A percentile compares a stretch with the other conserved stretches of the same genome.
Evolutionary conservation across 2,113 vertebrate genomes (phyloP).

Genomic region (Stigmatopora nigra): DNA sequence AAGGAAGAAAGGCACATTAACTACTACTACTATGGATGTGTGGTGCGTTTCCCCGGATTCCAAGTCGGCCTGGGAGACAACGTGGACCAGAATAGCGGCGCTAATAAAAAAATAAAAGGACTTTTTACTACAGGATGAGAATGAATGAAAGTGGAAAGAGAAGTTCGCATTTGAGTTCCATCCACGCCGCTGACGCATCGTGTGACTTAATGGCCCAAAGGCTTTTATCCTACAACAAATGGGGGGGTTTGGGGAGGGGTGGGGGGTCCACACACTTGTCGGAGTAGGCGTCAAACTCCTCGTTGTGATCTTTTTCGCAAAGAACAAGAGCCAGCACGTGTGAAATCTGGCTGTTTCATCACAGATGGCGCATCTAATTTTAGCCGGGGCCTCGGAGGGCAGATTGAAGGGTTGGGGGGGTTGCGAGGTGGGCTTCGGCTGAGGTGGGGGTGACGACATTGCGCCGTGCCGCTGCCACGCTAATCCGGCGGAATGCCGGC

Average conservation of each 20-base stretch:
- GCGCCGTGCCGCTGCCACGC: conserved; percentile 24
- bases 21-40: conserved; percentile 52
- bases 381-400: conserved; percentile 48
- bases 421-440: neutral
- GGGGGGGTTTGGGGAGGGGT: conserved; percentile 34
- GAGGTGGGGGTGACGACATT: conserved; percentile 8
- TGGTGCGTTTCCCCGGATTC: conserved; percentile 57
- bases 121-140: conserved; percentile 25
- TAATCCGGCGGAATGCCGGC: conserved; percentile 50
- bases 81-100: conserved; percentile 44
- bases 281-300: conserved; percentile 50
- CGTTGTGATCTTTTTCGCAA: conserved; percentile 26
- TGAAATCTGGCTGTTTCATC: conserved; percentile 58
- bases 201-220: too few relatives aligned
- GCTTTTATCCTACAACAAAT: too few relatives aligned
- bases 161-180: neutral
- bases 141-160: neutral
- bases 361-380: conserved; percentile 62
- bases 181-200: too few relatives aligned
- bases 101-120: neutral
- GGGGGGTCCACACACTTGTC: conserved; percentile 33
- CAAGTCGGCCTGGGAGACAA: conserved; percentile 35
- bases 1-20: conserved; percentile 29
- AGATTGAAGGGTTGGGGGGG: conserved; percentile 40
- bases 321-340: conserved; percentile 22